Percentiles rank a stretch among this genome's conserved stretches.
Conservation (phyloP, 2,797 vertebrate genomes). For the Ataeniobius toweri region DNA sequence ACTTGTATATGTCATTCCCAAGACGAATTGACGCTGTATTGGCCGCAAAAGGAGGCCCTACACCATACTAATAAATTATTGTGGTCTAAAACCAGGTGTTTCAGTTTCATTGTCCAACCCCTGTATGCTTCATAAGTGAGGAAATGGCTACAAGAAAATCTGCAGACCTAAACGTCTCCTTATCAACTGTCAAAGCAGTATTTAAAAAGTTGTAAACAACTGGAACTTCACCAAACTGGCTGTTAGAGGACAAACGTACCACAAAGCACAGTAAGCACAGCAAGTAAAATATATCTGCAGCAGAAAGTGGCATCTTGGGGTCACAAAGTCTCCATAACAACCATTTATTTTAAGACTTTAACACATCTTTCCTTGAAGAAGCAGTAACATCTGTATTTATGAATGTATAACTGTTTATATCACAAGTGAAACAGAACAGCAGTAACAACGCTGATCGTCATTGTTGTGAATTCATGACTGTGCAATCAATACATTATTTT, state of each 20-base stretch:
- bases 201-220: not conserved
- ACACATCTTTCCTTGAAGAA: not conserved
- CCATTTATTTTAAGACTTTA: not conserved
- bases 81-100: too few relatives aligned
- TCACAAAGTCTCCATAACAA: not conserved
- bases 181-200: not conserved
- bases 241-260: not conserved
- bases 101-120: too few relatives aligned
- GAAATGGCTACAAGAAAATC: not conserved
- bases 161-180: not conserved
- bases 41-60: too few relatives aligned
- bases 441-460: slow-evolving; percentile 4
- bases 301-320: not conserved
- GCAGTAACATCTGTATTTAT: slow-evolving; percentile 20
- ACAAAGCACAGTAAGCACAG: not conserved
- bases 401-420: slow-evolving; percentile 8
- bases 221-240: not conserved
- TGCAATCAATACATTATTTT: slow-evolving; percentile 19
- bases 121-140: not conserved
- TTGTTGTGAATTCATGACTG: slow-evolving; percentile 5
- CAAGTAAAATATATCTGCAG: not conserved
- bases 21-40: too few relatives aligned
- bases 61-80: too few relatives aligned
- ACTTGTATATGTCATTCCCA: too few relatives aligned
- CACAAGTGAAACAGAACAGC: slow-evolving; percentile 14